Evolutionary conservation across 2,888 invertebrate genomes (phyloP).

Genomic region (Mythimna impura): DNA sequence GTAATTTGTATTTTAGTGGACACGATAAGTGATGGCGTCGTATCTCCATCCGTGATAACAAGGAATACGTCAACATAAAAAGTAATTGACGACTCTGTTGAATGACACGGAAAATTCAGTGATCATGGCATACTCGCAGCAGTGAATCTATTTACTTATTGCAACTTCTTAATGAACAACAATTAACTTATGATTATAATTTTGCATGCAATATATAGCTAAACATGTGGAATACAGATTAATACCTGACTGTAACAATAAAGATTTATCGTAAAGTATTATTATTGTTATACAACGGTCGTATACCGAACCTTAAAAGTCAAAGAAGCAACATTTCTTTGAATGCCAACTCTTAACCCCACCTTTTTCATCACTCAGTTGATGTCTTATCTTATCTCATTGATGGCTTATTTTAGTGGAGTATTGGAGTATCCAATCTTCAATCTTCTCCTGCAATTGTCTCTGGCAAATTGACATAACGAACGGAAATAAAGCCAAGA

Average conservation of each 20-base stretch:
- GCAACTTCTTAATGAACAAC: too few relatives aligned
- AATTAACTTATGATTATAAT: too few relatives aligned
- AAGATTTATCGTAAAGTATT: too few relatives aligned
- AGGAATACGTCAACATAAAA: constrained; percentile 15
- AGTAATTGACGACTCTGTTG: not conserved
- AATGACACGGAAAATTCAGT: not conserved
- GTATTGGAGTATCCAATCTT: not conserved
- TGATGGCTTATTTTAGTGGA: not conserved
- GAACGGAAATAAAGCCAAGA: constrained; percentile 18
- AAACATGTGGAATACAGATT: too few relatives aligned
- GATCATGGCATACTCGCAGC: too few relatives aligned
- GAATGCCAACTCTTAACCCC: too few relatives aligned
- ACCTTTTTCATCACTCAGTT: not conserved
- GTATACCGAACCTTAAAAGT: too few relatives aligned
- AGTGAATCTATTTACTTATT: not conserved
- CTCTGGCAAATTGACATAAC: constrained; percentile 10
- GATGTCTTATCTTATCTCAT: not conserved
- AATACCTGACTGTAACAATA: too few relatives aligned
- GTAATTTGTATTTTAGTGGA: constrained; percentile 37
- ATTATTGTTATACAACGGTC: too few relatives aligned
- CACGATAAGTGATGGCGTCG: constrained; percentile 10
- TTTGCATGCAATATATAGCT: too few relatives aligned
- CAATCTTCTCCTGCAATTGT: not conserved
- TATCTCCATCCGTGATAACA: constrained; percentile 14
- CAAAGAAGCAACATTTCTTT: too few relatives aligned